These are phyloP conservation scores for Drosophila subsilvestris DNA, from an alignment of 2,888 invertebrate genomes.

Conservation along the genomic window DNA sequence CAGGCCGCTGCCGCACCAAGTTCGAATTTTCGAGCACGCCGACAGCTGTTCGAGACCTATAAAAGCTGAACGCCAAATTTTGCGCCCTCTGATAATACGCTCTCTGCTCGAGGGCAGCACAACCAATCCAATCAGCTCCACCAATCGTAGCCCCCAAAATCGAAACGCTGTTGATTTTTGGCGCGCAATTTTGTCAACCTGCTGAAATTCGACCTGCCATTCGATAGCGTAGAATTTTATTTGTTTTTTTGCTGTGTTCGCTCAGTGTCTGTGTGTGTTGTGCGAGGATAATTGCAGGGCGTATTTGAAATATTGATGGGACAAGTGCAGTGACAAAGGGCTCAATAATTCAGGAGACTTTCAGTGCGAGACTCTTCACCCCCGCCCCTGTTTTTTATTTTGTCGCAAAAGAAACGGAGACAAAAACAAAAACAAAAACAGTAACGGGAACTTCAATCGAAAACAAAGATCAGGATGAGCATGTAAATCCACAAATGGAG, in stretches of 20 bases:
- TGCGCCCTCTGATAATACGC: background rate
- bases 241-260: conserved; percentile 10
- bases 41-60: background rate
- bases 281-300: conserved; percentile 49
- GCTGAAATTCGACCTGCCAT: conserved; percentile 6
- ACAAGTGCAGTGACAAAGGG: conserved; percentile 35
- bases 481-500: conserved; percentile 51
- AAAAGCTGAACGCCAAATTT: background rate
- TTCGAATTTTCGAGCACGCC: background rate
- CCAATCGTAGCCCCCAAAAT: background rate
- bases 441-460: background rate
- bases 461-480: conserved; percentile 19
- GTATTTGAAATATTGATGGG: conserved; percentile 53
- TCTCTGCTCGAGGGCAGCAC: background rate
- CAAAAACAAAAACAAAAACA: background rate
- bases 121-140: background rate
- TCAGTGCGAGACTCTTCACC: conserved; percentile 11
- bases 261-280: conserved; percentile 14
- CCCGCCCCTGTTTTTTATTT: conserved; percentile 20
- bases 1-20: background rate
- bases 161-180: conserved; percentile 49
- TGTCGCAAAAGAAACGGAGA: background rate
- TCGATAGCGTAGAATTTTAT: background rate
- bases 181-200: conserved; percentile 58
- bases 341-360: conserved; percentile 37